Evolutionary conservation across 2,113 vertebrate genomes (phyloP).

Genomic region (Pavo muticus): DNA sequence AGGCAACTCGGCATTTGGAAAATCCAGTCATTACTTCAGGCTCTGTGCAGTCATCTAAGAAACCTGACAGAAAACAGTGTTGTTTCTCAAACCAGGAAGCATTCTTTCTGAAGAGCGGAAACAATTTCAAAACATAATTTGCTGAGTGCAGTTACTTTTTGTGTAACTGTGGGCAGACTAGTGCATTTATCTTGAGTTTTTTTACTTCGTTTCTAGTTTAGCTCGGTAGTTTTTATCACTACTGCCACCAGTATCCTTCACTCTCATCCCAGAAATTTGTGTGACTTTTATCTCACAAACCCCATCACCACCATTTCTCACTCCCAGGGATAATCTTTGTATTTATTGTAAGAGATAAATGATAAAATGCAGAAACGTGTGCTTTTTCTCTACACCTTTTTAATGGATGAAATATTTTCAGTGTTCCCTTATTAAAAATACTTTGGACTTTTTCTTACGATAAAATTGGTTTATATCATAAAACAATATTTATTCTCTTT

Average conservation of each 20-base stretch:
- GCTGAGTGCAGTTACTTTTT: constrained; percentile 22
- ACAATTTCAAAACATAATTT: not conserved
- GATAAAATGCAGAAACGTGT: not conserved
- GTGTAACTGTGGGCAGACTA: constrained; percentile 27
- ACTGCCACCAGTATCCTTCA: not conserved
- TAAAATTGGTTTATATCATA: not conserved
- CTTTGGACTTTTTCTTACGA: not conserved
- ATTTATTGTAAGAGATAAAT: constrained; percentile 1
- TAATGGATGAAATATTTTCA: not conserved
- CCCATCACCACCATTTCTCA: not conserved
- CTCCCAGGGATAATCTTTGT: not conserved
- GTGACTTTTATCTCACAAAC: not conserved
- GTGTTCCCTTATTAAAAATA: not conserved
- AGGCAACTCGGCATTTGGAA: not conserved
- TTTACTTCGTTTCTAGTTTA: not conserved
- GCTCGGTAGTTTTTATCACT: not conserved
- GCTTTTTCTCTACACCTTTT: not conserved
- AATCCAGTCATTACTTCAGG: not conserved
- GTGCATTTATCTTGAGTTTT: not conserved
- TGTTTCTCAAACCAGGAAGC: not conserved
- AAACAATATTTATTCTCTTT: not conserved
- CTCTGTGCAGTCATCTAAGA: not conserved
- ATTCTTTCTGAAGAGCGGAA: not conserved
- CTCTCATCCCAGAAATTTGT: not conserved
- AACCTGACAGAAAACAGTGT: not conserved